phyloP scores from a whole-genome alignment of 2,113 vertebrate genomes.

The Podiceps cristatus region DNA sequence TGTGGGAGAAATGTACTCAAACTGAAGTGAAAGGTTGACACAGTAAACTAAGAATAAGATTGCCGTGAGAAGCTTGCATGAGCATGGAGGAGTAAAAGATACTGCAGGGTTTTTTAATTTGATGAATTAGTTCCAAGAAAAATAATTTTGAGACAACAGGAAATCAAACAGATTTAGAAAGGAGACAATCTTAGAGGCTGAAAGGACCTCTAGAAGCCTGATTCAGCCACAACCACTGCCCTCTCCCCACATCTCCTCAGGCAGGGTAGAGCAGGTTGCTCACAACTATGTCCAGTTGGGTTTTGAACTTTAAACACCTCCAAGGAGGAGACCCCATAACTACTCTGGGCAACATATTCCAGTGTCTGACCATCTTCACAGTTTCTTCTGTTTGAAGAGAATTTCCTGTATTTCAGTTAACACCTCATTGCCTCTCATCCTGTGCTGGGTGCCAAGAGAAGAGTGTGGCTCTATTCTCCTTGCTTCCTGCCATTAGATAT shows the following conservation, averaged over 20 bases:
- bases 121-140: background rate
- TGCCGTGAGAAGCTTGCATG: background rate
- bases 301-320: background rate
- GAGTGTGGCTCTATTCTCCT: background rate
- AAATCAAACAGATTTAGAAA: background rate
- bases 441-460: background rate
- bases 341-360: background rate
- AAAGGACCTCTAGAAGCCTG: background rate
- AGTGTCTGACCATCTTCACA: background rate
- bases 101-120: background rate
- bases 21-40: background rate
- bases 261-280: background rate
- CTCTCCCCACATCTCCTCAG: background rate
- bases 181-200: rapidly evolving
- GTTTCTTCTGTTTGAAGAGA: background rate
- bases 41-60: background rate
- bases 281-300: background rate
- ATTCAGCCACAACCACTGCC: rapidly evolving
- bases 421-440: background rate
- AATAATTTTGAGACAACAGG: background rate
- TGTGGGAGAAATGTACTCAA: background rate
- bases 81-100: background rate
- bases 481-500: background rate
- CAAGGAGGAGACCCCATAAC: background rate
- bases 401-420: background rate